Evolutionary conservation across 2,888 invertebrate genomes (phyloP).

Genomic region (Shargacucullia verbasci): DNA sequence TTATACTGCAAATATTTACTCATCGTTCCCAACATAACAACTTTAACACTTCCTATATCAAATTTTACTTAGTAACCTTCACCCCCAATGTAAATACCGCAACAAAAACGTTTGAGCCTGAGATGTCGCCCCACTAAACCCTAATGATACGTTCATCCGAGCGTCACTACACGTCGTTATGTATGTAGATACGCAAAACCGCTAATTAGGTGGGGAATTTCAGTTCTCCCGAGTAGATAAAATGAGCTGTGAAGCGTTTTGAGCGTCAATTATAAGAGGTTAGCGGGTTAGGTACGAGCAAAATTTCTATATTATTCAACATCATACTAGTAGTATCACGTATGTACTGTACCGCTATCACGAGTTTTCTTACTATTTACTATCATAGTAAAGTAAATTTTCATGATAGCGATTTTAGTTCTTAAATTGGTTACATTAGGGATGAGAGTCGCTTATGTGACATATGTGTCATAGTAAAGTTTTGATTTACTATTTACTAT

Average conservation of each 20-base stretch:
- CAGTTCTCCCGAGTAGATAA: slow-evolving; percentile 42
- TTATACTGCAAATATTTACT: too few relatives aligned
- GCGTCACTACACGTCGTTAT: slow-evolving; percentile 29
- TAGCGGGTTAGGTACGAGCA: slow-evolving; percentile 30
- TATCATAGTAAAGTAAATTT: too few relatives aligned
- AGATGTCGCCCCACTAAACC: slow-evolving; percentile 30
- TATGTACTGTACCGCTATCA: too few relatives aligned
- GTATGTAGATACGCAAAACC: slow-evolving; percentile 50
- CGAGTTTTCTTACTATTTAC: too few relatives aligned
- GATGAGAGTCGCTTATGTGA: too few relatives aligned
- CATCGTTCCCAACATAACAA: too few relatives aligned
- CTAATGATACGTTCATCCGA: slow-evolving; percentile 44
- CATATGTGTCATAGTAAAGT: too few relatives aligned
- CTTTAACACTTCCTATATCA: slow-evolving; percentile 3
- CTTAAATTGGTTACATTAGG: too few relatives aligned
- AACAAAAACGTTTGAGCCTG: slow-evolving; percentile 31
- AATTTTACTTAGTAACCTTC: not conserved
- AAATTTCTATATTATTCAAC: too few relatives aligned
- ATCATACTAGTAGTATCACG: too few relatives aligned
- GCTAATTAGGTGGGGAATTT: slow-evolving; percentile 59
- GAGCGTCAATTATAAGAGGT: slow-evolving; percentile 2
- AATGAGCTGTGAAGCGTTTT: slow-evolving; percentile 46
- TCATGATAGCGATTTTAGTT: too few relatives aligned
- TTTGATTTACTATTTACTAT: too few relatives aligned
- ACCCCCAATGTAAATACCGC: slow-evolving; percentile 1